These are phyloP conservation scores for Alectoris magna DNA, from an alignment of 2,797 vertebrate species.

Conservation along the genomic window DNA sequence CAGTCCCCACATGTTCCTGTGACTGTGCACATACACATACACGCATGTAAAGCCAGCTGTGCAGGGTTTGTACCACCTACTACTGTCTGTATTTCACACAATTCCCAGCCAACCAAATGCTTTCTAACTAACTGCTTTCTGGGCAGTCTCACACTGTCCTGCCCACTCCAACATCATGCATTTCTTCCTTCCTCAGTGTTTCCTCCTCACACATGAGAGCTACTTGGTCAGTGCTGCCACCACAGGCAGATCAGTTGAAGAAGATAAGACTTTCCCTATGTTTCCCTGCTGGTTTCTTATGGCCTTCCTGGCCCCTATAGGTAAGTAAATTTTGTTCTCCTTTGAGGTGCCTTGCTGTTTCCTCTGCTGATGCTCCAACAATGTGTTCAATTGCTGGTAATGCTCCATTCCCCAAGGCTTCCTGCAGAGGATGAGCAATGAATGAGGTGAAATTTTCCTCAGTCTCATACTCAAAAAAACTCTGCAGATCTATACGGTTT, in stretches of 20 bases:
- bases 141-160: not conserved
- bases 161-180: not conserved
- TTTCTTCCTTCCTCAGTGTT: not conserved
- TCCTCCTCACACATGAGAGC: not conserved
- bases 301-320: not conserved
- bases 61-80: not conserved
- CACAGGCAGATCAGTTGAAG: not conserved
- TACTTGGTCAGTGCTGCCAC: not conserved
- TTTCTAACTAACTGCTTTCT: not conserved
- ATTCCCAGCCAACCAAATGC: not conserved
- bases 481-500: too few species aligned
- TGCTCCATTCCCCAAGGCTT: not conserved
- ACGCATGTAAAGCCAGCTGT: not conserved
- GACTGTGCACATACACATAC: not conserved
- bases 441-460: not conserved
- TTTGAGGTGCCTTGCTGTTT: not conserved
- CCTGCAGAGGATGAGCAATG: not conserved
- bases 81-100: not conserved
- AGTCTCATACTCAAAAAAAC: not conserved
- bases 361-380: not conserved
- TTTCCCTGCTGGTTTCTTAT: not conserved
- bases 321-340: not conserved
- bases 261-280: not conserved
- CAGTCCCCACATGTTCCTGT: not conserved
- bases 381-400: not conserved